These are phyloP conservation scores for Kudoa iwatai DNA, from an alignment of 30 jellyfish, hydroid and myxozoan genomes.

Conservation along the genomic window DNA sequence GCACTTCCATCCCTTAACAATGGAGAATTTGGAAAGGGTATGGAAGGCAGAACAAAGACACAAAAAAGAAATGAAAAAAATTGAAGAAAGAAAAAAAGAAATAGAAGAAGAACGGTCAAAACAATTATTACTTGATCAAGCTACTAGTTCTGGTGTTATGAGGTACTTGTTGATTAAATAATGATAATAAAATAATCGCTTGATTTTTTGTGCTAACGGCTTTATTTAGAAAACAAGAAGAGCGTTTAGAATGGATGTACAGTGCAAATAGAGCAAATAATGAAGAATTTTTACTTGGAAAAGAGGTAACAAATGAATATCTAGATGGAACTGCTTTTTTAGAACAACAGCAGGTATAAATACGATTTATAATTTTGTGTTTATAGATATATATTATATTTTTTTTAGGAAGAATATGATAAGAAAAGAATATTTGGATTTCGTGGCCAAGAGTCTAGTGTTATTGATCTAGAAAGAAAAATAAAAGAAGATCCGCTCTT, in stretches of 20 bases:
- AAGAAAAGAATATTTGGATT: background rate
- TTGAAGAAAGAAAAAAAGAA: slow-evolving; percentile 31
- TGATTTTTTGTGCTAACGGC: background rate
- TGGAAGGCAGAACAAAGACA: slow-evolving; percentile 89
- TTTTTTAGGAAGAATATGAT: no score
- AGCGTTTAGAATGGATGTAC: slow-evolving; percentile 64
- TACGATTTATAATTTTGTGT: no score
- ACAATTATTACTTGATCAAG: slow-evolving; percentile 34
- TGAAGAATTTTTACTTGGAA: slow-evolving; percentile 61
- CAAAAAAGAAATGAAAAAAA: slow-evolving; percentile 25
- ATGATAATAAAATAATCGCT: background rate
- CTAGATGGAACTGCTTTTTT: background rate
- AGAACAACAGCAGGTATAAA: no score
- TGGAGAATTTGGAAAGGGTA: slow-evolving; percentile 80
- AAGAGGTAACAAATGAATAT: slow-evolving; percentile 4
- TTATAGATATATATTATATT: no score
- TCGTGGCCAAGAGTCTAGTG: slow-evolving; percentile 2
- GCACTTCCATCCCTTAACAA: slow-evolving; percentile 88
- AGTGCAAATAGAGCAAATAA: slow-evolving; percentile 19
- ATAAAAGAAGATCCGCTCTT: slow-evolving; percentile 64
- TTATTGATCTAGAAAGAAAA: slow-evolving; percentile 22
- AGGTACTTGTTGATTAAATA: slow-evolving; percentile 4
- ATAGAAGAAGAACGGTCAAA: slow-evolving; percentile 41
- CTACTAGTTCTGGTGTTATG: slow-evolving; percentile 26
- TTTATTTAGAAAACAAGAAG: slow-evolving; percentile 10